Conservation (phyloP, 2,113 vertebrate genomes). For the Hyaena hyaena region DNA sequence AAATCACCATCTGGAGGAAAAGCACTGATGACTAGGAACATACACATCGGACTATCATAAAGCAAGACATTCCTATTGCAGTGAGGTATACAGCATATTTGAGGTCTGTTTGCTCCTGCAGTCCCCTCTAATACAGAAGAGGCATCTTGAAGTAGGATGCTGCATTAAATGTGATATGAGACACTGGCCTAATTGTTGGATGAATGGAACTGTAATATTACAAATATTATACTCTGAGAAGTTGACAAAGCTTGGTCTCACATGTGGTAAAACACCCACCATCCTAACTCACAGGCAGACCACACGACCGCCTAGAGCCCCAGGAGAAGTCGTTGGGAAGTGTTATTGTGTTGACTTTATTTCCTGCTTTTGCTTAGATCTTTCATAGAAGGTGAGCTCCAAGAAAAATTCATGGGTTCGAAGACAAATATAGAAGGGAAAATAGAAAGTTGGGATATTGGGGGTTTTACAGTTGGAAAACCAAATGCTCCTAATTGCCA, state of each 20-base stretch:
- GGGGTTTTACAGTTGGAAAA: background rate
- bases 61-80: background rate
- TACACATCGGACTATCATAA: background rate
- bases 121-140: background rate
- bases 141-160: background rate
- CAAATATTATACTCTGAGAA: background rate
- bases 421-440: background rate
- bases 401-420: background rate
- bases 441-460: background rate
- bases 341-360: background rate
- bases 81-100: background rate
- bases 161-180: background rate
- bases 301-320: background rate
- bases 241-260: background rate
- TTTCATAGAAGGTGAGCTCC: background rate
- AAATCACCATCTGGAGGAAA: background rate
- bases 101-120: too few species aligned
- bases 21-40: background rate
- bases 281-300: background rate
- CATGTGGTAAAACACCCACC: background rate
- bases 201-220: background rate
- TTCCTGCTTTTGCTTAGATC: background rate
- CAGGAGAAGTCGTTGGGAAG: background rate
- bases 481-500: background rate
- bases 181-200: too few species aligned